Conservation (phyloP, 1,140 invertebrate genomes). For the Physella acuta region DNA sequence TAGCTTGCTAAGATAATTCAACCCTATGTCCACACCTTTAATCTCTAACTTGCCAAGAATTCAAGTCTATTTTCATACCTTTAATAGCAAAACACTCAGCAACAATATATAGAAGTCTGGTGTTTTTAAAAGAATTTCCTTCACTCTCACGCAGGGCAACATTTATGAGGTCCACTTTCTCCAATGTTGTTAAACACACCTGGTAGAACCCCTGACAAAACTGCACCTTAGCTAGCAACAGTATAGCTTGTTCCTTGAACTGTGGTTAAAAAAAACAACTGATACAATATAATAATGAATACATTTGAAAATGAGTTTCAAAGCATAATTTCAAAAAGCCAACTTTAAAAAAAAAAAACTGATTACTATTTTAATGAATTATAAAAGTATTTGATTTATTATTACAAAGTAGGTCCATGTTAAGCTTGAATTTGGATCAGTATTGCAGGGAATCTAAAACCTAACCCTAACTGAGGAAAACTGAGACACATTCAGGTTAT, state of each 20-base stretch:
- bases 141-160: slow-evolving; percentile 20
- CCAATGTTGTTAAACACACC: slow-evolving; percentile 12
- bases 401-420: not conserved
- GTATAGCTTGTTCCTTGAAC: slow-evolving; percentile 19
- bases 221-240: slow-evolving; percentile 22
- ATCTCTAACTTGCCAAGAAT: too few relatives aligned
- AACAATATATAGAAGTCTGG: slow-evolving; percentile 18
- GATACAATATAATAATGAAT: not conserved
- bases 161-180: slow-evolving; percentile 12
- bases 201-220: slow-evolving; percentile 26
- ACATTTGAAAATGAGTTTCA: not conserved
- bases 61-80: too few relatives aligned
- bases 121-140: slow-evolving; percentile 8
- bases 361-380: not conserved
- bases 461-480: too few relatives aligned
- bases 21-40: too few relatives aligned
- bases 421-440: not conserved
- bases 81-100: slow-evolving; percentile 25
- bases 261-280: slow-evolving; percentile 5
- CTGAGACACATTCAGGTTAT: too few relatives aligned
- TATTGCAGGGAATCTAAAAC: not conserved
- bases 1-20: too few relatives aligned
- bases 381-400: not conserved
- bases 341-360: not conserved
- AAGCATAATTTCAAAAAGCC: too few relatives aligned